Conservation (phyloP, 1,140 invertebrate genomes). For the Orchestia grillus region DNA sequence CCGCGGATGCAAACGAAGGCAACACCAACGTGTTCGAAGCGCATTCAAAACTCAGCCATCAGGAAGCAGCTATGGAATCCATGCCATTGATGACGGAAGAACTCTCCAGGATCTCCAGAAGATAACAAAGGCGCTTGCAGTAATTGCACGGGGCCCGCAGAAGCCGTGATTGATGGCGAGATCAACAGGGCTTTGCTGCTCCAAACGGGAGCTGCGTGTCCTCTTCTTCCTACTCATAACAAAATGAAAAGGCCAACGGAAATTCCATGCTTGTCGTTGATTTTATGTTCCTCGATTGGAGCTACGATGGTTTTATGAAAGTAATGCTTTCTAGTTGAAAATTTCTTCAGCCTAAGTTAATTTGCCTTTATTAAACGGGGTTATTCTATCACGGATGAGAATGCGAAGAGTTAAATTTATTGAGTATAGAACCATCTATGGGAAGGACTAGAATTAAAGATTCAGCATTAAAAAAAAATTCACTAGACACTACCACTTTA, state of each 20-base stretch:
- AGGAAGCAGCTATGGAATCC: not conserved
- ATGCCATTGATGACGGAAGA: not conserved
- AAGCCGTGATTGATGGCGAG: not conserved
- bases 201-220: not conserved
- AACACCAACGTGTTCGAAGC: not conserved
- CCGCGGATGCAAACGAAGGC: not conserved
- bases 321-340: not conserved
- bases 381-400: not conserved
- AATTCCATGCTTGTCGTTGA: not conserved
- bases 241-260: not conserved
- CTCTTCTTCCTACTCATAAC: not conserved
- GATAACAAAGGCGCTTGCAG: not conserved
- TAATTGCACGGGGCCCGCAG: not conserved
- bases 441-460: not conserved
- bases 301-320: not conserved
- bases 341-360: not conserved
- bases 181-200: not conserved
- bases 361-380: not conserved
- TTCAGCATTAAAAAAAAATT: not conserved
- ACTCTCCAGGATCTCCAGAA: not conserved
- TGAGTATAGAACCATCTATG: not conserved
- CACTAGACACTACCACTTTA: not conserved
- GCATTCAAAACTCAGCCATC: not conserved
- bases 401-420: not conserved
- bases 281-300: not conserved